Conservation (phyloP, 2,113 vertebrate species). For the Orycteropus afer region DNA sequence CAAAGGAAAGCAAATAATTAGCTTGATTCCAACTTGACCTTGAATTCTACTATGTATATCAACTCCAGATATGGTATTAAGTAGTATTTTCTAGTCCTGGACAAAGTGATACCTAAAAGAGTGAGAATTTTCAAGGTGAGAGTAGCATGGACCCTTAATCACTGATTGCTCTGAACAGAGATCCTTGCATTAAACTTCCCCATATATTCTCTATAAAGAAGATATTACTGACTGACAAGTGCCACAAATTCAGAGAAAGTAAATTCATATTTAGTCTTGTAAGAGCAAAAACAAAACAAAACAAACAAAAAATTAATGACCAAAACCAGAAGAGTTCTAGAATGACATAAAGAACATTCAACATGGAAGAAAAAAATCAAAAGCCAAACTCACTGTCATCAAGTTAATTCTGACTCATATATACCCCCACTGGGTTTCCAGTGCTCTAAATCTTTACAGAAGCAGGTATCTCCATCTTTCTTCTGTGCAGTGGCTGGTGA, state of each 20-base stretch:
- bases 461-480: too few relatives aligned
- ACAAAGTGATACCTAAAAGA: slow-evolving; percentile 25
- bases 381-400: too few relatives aligned
- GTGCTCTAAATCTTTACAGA: too few relatives aligned
- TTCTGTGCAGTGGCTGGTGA: too few relatives aligned
- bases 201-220: slow-evolving; percentile 7
- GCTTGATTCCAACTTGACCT: slow-evolving; percentile 34
- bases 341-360: too few relatives aligned
- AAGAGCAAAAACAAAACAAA: too few relatives aligned
- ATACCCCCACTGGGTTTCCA: too few relatives aligned
- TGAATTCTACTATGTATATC: slow-evolving; percentile 36
- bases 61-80: background rate
- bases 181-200: background rate
- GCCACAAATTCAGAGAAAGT: slow-evolving; percentile 18
- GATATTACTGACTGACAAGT: background rate
- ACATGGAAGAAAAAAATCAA: too few relatives aligned
- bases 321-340: too few relatives aligned
- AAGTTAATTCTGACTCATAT: too few relatives aligned
- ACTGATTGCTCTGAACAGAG: background rate
- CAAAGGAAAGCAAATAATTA: slow-evolving; percentile 61
- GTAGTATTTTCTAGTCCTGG: background rate
- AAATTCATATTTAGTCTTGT: slow-evolving; percentile 10
- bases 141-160: background rate
- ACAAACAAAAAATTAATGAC: background rate
- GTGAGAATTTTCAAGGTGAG: background rate